phyloP scores from a whole-genome alignment of 2,888 invertebrate species.

The Cephonodes hylas region DNA sequence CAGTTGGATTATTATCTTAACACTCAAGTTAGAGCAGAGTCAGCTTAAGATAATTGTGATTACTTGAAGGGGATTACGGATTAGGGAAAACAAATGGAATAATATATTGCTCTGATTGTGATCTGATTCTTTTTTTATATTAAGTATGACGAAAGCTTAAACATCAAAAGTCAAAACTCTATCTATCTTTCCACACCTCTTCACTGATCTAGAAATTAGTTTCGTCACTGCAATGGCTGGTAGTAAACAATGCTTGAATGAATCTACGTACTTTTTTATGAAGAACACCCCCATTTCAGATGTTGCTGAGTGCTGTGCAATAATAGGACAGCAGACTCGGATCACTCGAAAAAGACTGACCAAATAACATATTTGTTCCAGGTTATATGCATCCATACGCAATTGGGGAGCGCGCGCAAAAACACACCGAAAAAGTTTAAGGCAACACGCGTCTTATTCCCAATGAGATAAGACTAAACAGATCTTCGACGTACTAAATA shows the following conservation, averaged over 20 bases:
- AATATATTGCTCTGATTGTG: too few relatives aligned
- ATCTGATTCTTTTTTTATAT: too few relatives aligned
- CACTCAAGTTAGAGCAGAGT: too few relatives aligned
- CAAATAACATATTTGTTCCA: constrained; percentile 43
- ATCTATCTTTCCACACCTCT: too few relatives aligned
- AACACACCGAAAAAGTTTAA: constrained; percentile 31
- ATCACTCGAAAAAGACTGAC: constrained; percentile 50
- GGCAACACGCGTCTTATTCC: constrained; percentile 46
- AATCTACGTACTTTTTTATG: constrained; percentile 54
- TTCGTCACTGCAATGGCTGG: neutral
- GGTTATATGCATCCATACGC: constrained; percentile 62
- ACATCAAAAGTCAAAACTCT: too few relatives aligned
- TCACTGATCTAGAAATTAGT: constrained; percentile 9
- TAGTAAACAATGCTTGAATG: neutral
- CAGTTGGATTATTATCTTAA: too few relatives aligned
- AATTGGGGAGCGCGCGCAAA: constrained; percentile 42
- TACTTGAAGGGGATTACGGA: too few relatives aligned
- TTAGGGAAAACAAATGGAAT: too few relatives aligned
- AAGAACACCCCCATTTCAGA: constrained; percentile 60
- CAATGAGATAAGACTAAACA: constrained; percentile 34
- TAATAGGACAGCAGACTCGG: constrained; percentile 33
- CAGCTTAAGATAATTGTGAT: too few relatives aligned
- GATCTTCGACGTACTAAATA: constrained; percentile 46
- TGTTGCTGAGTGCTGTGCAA: constrained; percentile 27
- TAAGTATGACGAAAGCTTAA: too few relatives aligned